Percentiles rank a stretch among this genome's conserved stretches.
These are phyloP conservation scores for Talpa occidentalis DNA, from an alignment of 2,113 vertebrate species.

Conservation along the genomic window DNA sequence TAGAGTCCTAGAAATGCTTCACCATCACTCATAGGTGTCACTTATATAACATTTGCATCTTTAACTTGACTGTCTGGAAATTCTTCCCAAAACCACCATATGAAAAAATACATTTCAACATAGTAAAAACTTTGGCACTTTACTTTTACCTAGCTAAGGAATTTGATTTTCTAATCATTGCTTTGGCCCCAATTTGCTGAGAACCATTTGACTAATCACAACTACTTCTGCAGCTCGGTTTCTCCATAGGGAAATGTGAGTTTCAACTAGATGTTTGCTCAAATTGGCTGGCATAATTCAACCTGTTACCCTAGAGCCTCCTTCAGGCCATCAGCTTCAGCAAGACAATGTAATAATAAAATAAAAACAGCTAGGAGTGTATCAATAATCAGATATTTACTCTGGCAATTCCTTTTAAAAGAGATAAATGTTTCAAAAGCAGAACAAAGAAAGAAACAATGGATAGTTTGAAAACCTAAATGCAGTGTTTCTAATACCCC, in stretches of 20 bases:
- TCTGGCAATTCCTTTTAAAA: neutral
- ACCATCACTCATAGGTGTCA: neutral
- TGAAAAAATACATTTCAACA: neutral
- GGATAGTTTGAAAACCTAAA: neutral
- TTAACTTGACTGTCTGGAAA: neutral
- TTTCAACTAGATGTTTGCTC: neutral
- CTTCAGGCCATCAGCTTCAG: neutral
- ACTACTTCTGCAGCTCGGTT: neutral
- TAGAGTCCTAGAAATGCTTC: rapidly evolving
- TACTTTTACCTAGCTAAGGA: neutral
- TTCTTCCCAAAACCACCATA: neutral
- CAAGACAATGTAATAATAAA: neutral
- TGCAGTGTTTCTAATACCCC: neutral
- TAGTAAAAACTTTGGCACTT: too few species aligned
- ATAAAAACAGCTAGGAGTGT: neutral
- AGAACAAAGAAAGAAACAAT: neutral
- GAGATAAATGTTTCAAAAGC: neutral
- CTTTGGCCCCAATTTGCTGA: neutral
- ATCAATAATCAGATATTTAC: neutral
- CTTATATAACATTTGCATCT: neutral
- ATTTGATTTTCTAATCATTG: neutral
- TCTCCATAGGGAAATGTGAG: neutral
- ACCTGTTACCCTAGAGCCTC: neutral
- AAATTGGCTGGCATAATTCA: neutral
- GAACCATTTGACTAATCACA: neutral